phyloP scores from a whole-genome alignment of 2,888 invertebrate species.

The Labia minor region DNA sequence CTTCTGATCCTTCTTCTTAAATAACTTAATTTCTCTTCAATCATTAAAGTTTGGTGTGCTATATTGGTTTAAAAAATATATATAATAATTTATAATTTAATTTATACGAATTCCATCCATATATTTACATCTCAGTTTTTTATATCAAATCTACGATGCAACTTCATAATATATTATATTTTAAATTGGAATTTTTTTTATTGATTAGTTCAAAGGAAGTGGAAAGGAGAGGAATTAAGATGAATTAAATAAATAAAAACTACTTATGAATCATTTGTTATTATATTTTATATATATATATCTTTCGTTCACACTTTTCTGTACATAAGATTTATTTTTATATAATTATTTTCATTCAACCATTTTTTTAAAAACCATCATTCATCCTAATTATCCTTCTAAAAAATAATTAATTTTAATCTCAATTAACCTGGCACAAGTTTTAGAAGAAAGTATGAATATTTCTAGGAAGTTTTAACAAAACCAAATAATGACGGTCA shows the following conservation, averaged over 20 bases:
- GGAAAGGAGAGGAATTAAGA: not conserved
- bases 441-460: not conserved
- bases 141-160: too few relatives aligned
- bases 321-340: not conserved
- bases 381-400: not conserved
- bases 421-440: slow-evolving; percentile 5
- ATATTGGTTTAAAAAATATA: too few relatives aligned
- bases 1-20: too few relatives aligned
- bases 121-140: too few relatives aligned
- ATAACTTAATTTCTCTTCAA: too few relatives aligned
- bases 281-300: not conserved
- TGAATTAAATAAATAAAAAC: not conserved
- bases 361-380: not conserved
- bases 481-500: not conserved
- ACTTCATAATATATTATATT: too few relatives aligned
- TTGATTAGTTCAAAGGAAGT: too few relatives aligned
- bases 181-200: too few relatives aligned
- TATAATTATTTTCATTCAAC: not conserved
- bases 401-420: slow-evolving; percentile 9
- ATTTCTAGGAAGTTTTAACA: not conserved
- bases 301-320: not conserved
- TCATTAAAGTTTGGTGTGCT: too few relatives aligned
- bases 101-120: too few relatives aligned
- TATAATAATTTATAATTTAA: too few relatives aligned
- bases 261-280: not conserved